phyloP scores from a whole-genome alignment of 2,888 invertebrate genomes.

The Callyntrura sp. region DNA sequence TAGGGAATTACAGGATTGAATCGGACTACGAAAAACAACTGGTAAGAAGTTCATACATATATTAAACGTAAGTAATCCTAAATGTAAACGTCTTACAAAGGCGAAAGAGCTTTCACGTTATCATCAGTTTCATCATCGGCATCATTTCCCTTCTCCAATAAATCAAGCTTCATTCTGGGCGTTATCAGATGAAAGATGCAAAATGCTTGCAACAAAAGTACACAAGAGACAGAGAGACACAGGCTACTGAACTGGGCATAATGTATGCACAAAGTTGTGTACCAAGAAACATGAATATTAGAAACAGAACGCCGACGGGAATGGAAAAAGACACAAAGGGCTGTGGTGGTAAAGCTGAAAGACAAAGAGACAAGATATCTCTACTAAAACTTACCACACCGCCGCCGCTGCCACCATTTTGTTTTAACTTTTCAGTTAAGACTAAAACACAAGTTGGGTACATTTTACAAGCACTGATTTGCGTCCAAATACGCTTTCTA shows the following conservation, averaged over 20 bases:
- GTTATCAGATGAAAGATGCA: not conserved
- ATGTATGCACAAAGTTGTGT: no score
- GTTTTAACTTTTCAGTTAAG: not conserved
- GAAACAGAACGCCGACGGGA: no score
- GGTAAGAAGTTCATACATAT: not conserved
- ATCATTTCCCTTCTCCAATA: no score
- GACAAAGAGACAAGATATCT: not conserved
- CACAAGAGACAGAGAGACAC: no score
- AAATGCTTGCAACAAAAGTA: not conserved
- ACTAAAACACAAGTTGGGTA: slow-evolving; percentile 3
- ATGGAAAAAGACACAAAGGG: no score
- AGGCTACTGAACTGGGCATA: no score
- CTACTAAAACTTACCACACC: not conserved
- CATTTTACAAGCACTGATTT: slow-evolving; percentile 19
- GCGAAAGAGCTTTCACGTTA: no score
- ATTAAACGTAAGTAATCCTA: not conserved
- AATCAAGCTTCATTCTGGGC: no score
- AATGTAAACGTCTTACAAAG: no score
- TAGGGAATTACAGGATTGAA: not conserved
- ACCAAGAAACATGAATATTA: no score
- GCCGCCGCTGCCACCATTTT: not conserved
- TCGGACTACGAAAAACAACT: slow-evolving; percentile 6
- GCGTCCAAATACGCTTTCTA: not conserved
- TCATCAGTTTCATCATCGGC: not conserved
- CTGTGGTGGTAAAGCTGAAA: no score